Conservation (phyloP, 2,113 vertebrate species). For the Ammospiza nelsoni region DNA sequence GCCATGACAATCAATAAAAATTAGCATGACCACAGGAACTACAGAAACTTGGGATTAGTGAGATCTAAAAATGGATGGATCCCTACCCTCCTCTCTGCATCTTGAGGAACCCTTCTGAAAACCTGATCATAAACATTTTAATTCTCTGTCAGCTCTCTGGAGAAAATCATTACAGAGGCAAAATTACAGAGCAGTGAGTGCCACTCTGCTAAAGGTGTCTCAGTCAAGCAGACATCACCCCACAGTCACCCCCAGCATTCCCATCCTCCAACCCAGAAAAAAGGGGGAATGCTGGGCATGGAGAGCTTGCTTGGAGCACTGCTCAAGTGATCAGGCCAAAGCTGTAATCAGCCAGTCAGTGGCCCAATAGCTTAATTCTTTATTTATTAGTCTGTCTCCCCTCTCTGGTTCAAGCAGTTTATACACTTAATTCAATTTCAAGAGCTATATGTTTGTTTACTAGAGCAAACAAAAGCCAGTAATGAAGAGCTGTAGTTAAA, state of each 20-base stretch:
- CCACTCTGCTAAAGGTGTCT: neutral
- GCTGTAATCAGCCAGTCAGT: neutral
- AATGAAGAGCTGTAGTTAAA: neutral
- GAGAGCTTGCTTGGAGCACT: neutral
- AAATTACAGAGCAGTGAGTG: neutral
- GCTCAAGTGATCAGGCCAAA: neutral
- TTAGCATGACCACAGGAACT: neutral
- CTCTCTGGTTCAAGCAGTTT: neutral
- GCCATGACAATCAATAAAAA: neutral
- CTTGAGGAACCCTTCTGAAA: slow-evolving; percentile 8
- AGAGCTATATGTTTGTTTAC: neutral
- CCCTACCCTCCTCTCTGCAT: neutral
- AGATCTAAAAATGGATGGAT: neutral
- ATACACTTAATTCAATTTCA: slow-evolving; percentile 9
- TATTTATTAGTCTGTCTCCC: neutral
- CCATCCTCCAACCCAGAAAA: neutral
- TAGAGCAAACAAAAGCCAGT: slow-evolving; percentile 2
- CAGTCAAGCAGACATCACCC: neutral
- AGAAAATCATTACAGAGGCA: neutral
- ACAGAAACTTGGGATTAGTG: neutral
- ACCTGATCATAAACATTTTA: neutral
- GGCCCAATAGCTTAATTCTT: neutral
- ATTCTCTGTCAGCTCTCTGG: neutral
- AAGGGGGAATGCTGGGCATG: neutral
- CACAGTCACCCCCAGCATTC: neutral